Evolutionary conservation across 2,888 invertebrate species (phyloP), one percentile per base, ranked within the genome.

Genomic region (Pseudoips prasinana): DNA sequence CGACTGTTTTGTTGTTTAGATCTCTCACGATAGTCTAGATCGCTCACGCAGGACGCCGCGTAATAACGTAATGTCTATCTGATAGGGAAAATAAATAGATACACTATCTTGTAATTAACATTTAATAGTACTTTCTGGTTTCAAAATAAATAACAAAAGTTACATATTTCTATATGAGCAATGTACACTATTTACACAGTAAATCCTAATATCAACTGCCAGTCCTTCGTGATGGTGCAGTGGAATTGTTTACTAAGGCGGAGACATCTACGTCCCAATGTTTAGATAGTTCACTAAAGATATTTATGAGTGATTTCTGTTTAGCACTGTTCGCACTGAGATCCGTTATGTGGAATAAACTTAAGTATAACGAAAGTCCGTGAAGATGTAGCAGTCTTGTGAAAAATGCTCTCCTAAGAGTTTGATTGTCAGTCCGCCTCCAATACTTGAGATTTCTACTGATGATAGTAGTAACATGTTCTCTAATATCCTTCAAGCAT

Each of bases 381-480:
- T 86, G 81, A 47, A 89, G 64, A 57, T 78, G 64, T 36, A 80
- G 79, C 45, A 89, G 68, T 64, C 89, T 74, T 58, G 57, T 73
- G 28, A 79, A 62, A 18, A 89, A 58, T 6, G 80, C 76, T 39
- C 71, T 70, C 41, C 64, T 79, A 1, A 86, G 69, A 19, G 71
- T 58, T 7, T 45, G 39, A 28, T 67, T 59, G 25, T 73, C 70
- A 0, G 73, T 69, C 19, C 75, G 71, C 1, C 92, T 78, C 90
- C 91, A 92, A 40, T 90, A 84, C 42, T 81, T 84, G 8, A 92
- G 75, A 25, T 90, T 90, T 39, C 77, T 75, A 17, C 85, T 87
- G 29, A 92, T 90, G 1, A 90, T 50, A 1, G 82, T 73, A 1
- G 84, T 73, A 7, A 89, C 87, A 57, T 91, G 90, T 25, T 86